Evolutionary conservation across 92 coral and sea anemone genomes (phyloP), one percentile per base, ranked within the genome.

Genomic region (Diadumene lineata): DNA sequence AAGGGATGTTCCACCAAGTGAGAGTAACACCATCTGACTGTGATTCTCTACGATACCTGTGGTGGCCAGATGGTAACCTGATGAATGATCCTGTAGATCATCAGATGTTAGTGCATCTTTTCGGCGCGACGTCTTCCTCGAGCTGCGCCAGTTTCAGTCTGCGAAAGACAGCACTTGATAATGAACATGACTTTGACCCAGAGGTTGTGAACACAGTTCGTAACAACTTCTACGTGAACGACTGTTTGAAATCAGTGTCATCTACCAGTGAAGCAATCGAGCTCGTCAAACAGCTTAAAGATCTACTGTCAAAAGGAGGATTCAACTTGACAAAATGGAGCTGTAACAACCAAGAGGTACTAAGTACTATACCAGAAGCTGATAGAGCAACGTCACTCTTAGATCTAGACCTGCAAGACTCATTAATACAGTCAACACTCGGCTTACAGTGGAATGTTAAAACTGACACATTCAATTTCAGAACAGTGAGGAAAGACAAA

Each of bases 251-350:
- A 50, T 68, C 86, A 8, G 44, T 69, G 6, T 46, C 65, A 21
- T 25, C 60, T 27, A 7, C 65, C 75, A 33, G 58, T 82, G n/a
- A 63, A 22, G 30, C 57, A 13, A 25, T 13, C 56, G 21, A 69
- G 19, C 76, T 61, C 31, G 46, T 76, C 32, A 69, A 64, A 18
- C 33, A 58, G 26, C 67, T 72, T n/a, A 55, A 34, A 24, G 15
- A 23, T 24, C 33, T 69, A 46, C 34, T 60, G 55, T 2, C 29
- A 3, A 66, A 50, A 71, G 82, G 73, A 48, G 82, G 87, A 1
- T 82, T 76, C 43, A 76, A 58, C 23, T 24, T 76, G 4, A 76
- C 81, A 0, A 83, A 76, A 48, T 83, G 73, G 78, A 69, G 78
- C 28, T 76, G 76, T 57, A 28, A 34, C 62, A 33, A 34, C n/a